Percentiles rank a stretch among this genome's conserved stretches.
Conservation (phyloP, 1,140 invertebrate species). For the Drosophila pseudoobscura region DNA sequence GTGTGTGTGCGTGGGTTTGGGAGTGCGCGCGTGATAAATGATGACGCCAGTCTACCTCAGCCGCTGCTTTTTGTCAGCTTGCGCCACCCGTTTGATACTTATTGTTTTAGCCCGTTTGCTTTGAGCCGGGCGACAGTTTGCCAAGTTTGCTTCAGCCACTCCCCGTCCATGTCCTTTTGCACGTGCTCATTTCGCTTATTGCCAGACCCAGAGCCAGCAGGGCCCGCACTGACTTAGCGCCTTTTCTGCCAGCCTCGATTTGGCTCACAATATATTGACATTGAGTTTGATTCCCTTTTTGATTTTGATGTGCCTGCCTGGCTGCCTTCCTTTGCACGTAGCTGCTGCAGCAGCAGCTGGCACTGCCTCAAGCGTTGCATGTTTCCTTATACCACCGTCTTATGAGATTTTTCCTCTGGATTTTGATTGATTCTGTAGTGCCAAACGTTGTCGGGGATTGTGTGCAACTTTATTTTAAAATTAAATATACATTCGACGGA, state of each 20-base stretch:
- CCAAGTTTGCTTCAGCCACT: constrained; percentile 31
- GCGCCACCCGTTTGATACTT: constrained; percentile 49
- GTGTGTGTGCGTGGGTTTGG: constrained; percentile 2
- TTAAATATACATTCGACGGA: too few species aligned
- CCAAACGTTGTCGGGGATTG: too few species aligned
- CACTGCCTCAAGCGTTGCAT: not conserved
- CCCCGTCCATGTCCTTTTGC: constrained; percentile 2
- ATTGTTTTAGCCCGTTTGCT: constrained; percentile 66
- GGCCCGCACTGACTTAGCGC: constrained; percentile 41
- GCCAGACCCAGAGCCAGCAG: constrained; percentile 1
- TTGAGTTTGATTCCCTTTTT: constrained; percentile 67
- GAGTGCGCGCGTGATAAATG: constrained; percentile 64
- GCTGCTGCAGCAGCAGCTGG: constrained; percentile 24
- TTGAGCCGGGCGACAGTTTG: constrained; percentile 50
- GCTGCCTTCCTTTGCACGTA: not conserved
- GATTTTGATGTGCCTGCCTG: constrained; percentile 31
- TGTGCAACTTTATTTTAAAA: too few species aligned
- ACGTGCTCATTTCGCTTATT: constrained; percentile 70
- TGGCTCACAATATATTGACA: constrained; percentile 70
- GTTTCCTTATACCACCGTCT: too few species aligned
- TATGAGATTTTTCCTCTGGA: too few species aligned
- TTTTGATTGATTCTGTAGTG: too few species aligned
- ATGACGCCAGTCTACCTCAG: constrained; percentile 48
- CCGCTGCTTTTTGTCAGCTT: not conserved
- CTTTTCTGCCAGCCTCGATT: constrained; percentile 62